These are phyloP conservation scores for Balaeniceps rex DNA, from an alignment of 2,113 vertebrate species.

Conservation along the genomic window DNA sequence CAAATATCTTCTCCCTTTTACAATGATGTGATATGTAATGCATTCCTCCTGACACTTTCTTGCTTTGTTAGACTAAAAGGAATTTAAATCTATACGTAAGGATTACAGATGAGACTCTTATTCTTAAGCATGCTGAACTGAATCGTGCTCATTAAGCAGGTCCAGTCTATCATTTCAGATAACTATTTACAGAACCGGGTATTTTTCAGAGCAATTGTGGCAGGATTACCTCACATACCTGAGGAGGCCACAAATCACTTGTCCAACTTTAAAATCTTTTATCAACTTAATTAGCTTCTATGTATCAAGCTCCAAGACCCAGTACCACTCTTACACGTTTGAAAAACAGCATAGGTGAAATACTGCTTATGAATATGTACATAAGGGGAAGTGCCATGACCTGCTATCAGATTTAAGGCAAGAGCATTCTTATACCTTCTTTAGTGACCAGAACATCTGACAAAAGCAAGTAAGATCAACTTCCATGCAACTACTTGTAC, in stretches of 20 bases:
- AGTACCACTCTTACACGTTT: neutral
- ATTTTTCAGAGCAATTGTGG: neutral
- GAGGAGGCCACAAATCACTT: neutral
- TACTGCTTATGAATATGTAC: neutral
- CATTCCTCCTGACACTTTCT: neutral
- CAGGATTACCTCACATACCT: neutral
- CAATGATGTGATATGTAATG: neutral
- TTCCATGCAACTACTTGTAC: neutral
- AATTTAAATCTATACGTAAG: neutral
- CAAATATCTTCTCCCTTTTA: neutral
- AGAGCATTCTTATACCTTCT: neutral
- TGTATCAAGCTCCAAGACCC: neutral
- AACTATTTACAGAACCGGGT: neutral
- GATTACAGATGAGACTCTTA: neutral
- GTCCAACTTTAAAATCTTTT: neutral
- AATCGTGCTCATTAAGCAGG: neutral
- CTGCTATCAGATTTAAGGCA: neutral
- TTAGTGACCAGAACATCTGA: neutral
- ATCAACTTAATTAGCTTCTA: neutral
- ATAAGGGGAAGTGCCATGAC: neutral
- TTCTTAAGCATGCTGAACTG: neutral
- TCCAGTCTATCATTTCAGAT: neutral
- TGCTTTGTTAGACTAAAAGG: neutral
- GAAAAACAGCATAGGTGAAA: neutral
- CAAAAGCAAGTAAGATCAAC: neutral